These are phyloP conservation scores for Sinosuthora webbiana DNA, from an alignment of 2,113 vertebrate genomes.

Conservation along the genomic window DNA sequence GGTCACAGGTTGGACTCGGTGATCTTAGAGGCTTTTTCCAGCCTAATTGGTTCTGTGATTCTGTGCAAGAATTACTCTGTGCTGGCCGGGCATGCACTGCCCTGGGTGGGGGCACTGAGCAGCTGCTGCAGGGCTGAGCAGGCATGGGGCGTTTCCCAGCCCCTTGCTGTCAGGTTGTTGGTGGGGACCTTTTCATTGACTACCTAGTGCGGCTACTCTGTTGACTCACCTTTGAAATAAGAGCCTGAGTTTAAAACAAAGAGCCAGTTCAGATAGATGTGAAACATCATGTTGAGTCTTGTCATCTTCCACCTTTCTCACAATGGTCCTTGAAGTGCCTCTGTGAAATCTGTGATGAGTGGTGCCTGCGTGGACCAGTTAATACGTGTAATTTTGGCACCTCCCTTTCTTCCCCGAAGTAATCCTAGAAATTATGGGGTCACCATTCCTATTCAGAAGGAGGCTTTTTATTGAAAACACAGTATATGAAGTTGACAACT, in stretches of 20 bases:
- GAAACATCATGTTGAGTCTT: not conserved
- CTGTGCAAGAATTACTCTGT: accelerated
- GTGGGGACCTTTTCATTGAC: accelerated
- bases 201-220: not conserved
- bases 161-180: not conserved
- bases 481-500: not conserved
- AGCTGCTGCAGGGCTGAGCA: not conserved
- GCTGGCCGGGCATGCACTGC: accelerated
- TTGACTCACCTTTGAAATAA: not conserved
- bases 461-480: not conserved
- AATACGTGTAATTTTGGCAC: not conserved
- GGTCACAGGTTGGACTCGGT: not conserved
- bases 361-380: not conserved
- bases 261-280: not conserved
- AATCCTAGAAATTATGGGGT: not conserved
- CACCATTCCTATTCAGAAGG: not conserved
- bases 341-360: not conserved
- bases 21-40: not conserved
- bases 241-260: not conserved
- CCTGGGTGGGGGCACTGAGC: not conserved
- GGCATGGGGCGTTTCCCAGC: accelerated
- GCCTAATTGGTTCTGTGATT: no score
- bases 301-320: not conserved
- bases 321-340: not conserved
- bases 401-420: not conserved